phyloP scores from a whole-genome alignment of 2,888 invertebrate species.

The Caenorhabditis uteleia region DNA sequence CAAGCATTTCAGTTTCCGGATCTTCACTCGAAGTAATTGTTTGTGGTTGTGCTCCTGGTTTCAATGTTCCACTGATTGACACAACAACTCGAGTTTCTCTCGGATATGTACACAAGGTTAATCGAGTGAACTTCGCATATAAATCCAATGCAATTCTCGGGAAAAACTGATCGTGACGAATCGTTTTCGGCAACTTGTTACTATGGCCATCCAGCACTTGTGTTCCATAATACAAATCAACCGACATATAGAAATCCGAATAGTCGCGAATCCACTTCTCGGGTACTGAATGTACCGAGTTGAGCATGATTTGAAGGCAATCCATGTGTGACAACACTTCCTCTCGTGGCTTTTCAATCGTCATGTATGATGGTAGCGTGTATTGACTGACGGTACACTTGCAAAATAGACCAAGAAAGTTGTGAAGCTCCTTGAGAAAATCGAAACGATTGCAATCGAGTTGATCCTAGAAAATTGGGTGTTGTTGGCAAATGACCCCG shows the following conservation, averaged over 20 bases:
- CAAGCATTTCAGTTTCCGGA: constrained; percentile 38
- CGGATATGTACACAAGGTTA: constrained; percentile 38
- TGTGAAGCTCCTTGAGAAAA: constrained; percentile 43
- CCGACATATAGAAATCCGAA: constrained; percentile 51
- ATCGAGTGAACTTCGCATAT: constrained; percentile 48
- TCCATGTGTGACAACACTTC: constrained; percentile 68
- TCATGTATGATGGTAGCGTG: constrained; percentile 21
- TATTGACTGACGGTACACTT: constrained; percentile 41
- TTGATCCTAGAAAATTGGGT: constrained; percentile 25
- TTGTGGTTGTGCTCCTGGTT: constrained; percentile 3
- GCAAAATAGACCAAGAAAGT: constrained; percentile 45
- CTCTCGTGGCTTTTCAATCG: constrained; percentile 14
- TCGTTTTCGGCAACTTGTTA: constrained; percentile 24
- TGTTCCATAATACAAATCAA: constrained; percentile 58
- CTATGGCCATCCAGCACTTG: constrained; percentile 43
- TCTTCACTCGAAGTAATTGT: neutral
- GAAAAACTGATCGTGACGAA: constrained; percentile 44
- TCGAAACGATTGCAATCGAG: constrained; percentile 25
- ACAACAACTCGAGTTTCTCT: constrained; percentile 48
- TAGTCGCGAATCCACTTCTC: constrained; percentile 53
- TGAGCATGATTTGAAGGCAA: constrained; percentile 70
- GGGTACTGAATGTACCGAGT: constrained; percentile 67
- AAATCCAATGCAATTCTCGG: constrained; percentile 52
- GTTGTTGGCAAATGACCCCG: neutral
- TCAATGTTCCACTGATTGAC: constrained; percentile 26